These are phyloP conservation scores for Tyrophagus putrescentiae DNA, from an alignment of 1,140 invertebrate genomes.

Conservation along the genomic window DNA sequence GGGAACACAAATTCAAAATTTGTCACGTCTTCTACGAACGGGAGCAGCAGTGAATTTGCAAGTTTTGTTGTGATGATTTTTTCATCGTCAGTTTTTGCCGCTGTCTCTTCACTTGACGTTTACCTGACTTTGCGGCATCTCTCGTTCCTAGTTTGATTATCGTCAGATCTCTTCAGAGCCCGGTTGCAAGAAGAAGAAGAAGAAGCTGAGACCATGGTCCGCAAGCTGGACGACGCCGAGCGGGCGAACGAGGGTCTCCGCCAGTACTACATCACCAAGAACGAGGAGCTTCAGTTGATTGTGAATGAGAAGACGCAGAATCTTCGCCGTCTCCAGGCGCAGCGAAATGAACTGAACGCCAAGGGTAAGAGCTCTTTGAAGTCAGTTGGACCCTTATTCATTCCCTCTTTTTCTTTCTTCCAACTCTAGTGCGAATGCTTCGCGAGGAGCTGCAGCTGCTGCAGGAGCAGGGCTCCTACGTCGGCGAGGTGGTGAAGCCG, in stretches of 20 bases:
- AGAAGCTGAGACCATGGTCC: too few species aligned
- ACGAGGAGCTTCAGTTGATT: slow-evolving; percentile 84
- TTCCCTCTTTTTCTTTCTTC: slow-evolving; percentile 21
- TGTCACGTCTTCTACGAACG: too few species aligned
- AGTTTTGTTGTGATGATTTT: too few species aligned
- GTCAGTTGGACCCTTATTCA: neutral
- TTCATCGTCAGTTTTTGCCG: neutral
- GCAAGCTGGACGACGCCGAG: slow-evolving; percentile 36
- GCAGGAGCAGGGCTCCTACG: slow-evolving; percentile 98
- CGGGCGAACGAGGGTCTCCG: slow-evolving; percentile 56
- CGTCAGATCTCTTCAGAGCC: neutral
- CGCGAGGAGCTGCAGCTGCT: slow-evolving; percentile 91
- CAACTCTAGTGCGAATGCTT: slow-evolving; percentile 69
- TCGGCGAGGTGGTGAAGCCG: slow-evolving; percentile 97
- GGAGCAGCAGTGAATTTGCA: slow-evolving; percentile 1
- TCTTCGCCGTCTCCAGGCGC: slow-evolving; percentile 85
- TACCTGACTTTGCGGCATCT: neutral
- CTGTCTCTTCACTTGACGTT: neutral
- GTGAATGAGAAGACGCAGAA: slow-evolving; percentile 97
- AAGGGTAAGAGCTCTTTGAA: slow-evolving; percentile 52
- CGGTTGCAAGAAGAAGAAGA: neutral
- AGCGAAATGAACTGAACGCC: slow-evolving; percentile 97
- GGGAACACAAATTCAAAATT: too few species aligned
- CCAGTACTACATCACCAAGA: slow-evolving; percentile 90
- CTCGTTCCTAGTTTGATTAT: neutral